phyloP scores from a whole-genome alignment of 2,888 invertebrate species.

The Taenaris catops region DNA sequence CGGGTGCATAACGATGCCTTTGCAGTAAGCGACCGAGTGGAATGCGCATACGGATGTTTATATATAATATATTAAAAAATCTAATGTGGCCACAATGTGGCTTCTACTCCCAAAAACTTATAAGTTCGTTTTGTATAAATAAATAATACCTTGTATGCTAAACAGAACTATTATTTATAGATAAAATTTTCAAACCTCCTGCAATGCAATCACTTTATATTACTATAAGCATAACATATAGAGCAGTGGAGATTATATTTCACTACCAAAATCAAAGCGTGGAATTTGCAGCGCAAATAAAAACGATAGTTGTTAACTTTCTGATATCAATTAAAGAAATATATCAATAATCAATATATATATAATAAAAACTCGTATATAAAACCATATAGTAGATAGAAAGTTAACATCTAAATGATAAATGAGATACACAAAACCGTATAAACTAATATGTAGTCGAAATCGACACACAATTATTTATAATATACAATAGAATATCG shows the following conservation, averaged over 20 bases:
- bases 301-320: constrained; percentile 11
- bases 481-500: not conserved
- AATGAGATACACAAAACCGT: constrained; percentile 3
- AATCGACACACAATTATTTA: constrained; percentile 5
- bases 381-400: too few relatives aligned
- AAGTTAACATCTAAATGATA: constrained; percentile 6
- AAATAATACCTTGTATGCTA: too few relatives aligned
- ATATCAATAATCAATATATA: not conserved
- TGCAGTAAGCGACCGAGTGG: too few relatives aligned
- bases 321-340: not conserved
- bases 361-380: too few relatives aligned
- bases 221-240: constrained; percentile 7
- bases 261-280: constrained; percentile 15
- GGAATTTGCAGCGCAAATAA: constrained; percentile 7
- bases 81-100: too few relatives aligned
- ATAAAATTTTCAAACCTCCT: constrained; percentile 3
- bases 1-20: too few relatives aligned
- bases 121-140: too few relatives aligned
- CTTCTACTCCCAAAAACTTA: too few relatives aligned
- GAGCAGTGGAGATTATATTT: constrained; percentile 9
- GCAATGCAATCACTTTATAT: constrained; percentile 2
- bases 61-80: too few relatives aligned
- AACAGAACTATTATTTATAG: too few relatives aligned
- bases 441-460: constrained; percentile 1
- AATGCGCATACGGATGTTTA: too few relatives aligned